A percentile compares a stretch with the other conserved stretches of the same genome.
These are phyloP conservation scores for Gobiocypris rarus DNA, from an alignment of 2,113 vertebrate genomes.

Conservation along the genomic window DNA sequence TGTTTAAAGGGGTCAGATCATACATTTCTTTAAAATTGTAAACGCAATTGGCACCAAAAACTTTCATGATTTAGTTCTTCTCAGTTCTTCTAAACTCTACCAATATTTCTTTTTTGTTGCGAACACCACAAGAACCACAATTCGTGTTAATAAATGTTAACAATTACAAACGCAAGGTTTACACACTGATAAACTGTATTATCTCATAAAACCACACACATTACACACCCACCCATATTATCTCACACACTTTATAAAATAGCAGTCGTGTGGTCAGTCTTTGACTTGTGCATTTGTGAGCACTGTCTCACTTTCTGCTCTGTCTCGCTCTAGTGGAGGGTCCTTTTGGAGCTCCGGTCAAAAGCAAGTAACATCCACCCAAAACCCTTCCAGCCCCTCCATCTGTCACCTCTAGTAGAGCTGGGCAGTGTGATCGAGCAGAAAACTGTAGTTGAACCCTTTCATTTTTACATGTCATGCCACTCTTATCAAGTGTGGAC, in stretches of 20 bases:
- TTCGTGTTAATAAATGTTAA: not conserved
- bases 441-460: too few relatives aligned
- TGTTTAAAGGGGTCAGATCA: not conserved
- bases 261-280: not conserved
- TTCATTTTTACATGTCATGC: too few relatives aligned
- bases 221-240: not conserved
- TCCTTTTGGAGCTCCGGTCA: constrained; percentile 65
- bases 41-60: too few relatives aligned
- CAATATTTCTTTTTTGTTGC: not conserved
- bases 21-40: not conserved
- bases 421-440: not conserved
- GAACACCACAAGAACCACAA: not conserved
- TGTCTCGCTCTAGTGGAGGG: constrained; percentile 65
- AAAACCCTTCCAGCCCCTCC: not conserved
- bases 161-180: not conserved
- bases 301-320: constrained; percentile 35
- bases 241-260: not conserved
- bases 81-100: too few relatives aligned
- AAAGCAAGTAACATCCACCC: constrained; percentile 72
- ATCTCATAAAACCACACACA: not conserved
- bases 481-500: too few relatives aligned
- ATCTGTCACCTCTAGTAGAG: not conserved
- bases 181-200: not conserved
- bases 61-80: too few relatives aligned
- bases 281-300: not conserved